Base-by-base conservation (phyloP, 2,888 invertebrate species). In the Acleris cristana region DNA sequence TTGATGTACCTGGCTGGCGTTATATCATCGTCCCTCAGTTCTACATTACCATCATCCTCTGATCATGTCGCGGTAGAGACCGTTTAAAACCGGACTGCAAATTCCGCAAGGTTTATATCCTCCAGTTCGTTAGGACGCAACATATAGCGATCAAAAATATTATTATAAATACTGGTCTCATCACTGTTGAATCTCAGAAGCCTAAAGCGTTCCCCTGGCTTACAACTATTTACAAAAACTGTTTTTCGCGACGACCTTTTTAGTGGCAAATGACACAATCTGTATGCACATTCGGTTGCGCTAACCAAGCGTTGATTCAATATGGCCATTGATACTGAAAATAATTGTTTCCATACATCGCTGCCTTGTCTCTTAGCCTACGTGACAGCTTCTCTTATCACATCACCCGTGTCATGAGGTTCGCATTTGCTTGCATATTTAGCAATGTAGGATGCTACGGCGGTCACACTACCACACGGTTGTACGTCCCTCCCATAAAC, bases 201-300 rank as follows among this genome's bases (percentile, higher is more conserved):
- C 63, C 78, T 66, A 51, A 71, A 80, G 14, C 78, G 71, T 74
- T 84, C 65, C 0, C 73, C 63, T 3, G 77, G 79, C 10, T 48
- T 74, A 58, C 77, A 79, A 56, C 72, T 80, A 57, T 80, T 80
- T 6, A 80, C 69, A 61, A 79, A 79, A 21, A 77, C 72, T 7
- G 70, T 65, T 61, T 79, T 79, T 16, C 77, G 69, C 0, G 73
- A 74, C 6, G 19, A 64, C 64, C 72, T 73, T 70, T 74, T 78
- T 5, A 79, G 56, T 0, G 71, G 73, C 48, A 78, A 73, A 74
- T 79, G 75, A 16, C 79, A 81, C 10, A 80, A 63, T 34, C 80
- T 66, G 53, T 76, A 81, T 54, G 78, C 80, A n/a, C 71, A 75
- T 78, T 80, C 79, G 0, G 72, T 70, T 0, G 77, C 79, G 48